A percentile compares a stretch with the other conserved stretches of the same genome.
Conservation (phyloP, 1,140 invertebrate genomes). For the Leptonema lineaticorne region DNA sequence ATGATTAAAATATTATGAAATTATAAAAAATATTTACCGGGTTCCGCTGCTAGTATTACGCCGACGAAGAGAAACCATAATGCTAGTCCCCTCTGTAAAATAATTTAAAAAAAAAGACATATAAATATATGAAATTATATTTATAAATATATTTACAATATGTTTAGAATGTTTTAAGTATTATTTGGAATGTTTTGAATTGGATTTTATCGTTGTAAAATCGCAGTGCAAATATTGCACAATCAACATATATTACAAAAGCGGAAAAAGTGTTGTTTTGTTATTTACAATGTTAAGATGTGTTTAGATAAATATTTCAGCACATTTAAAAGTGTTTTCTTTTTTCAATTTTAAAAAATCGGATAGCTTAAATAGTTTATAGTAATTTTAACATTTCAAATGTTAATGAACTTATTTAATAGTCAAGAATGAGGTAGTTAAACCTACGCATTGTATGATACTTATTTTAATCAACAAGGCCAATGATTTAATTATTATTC, state of each 20-base stretch:
- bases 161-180: not conserved
- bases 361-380: not conserved
- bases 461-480: no score
- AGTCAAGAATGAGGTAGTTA: no score
- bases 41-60: slow-evolving; percentile 10
- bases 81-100: slow-evolving; percentile 34
- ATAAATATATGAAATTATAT: not conserved
- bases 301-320: no score
- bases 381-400: not conserved
- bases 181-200: not conserved
- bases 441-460: no score
- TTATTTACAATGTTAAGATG: no score
- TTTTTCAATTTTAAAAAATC: not conserved
- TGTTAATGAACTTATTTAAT: no score
- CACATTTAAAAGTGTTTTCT: no score
- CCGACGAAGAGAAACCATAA: slow-evolving; percentile 24
- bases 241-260: no score
- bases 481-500: no score
- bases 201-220: not conserved
- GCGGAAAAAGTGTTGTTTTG: no score
- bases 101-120: slow-evolving; percentile 2
- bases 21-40: no score
- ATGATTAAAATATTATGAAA: no score
- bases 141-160: not conserved
- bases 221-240: not conserved